Evolutionary conservation across 2,113 vertebrate genomes (phyloP).

Genomic region (Myiagra hebetior): DNA sequence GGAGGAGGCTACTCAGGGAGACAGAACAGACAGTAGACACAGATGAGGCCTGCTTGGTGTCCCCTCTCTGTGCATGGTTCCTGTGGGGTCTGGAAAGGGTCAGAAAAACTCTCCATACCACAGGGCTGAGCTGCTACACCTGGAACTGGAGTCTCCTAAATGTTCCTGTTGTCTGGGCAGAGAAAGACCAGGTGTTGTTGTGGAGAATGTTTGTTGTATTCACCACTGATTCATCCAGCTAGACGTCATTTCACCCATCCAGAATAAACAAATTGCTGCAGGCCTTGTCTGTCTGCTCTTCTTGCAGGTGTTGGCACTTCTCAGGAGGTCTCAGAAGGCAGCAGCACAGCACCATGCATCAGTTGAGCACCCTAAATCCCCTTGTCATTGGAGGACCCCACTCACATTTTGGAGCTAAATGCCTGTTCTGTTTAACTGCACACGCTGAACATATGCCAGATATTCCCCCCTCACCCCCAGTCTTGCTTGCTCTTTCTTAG

Average conservation of each 20-base stretch:
- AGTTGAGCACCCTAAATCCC: background rate
- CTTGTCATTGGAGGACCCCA: background rate
- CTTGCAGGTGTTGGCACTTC: background rate
- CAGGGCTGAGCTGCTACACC: background rate
- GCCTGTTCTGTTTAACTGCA: background rate
- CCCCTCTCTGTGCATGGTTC: background rate
- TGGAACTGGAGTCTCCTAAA: background rate
- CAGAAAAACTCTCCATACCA: background rate
- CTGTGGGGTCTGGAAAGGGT: background rate
- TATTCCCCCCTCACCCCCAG: fast-evolving
- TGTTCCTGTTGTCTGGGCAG: background rate
- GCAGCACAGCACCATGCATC: background rate
- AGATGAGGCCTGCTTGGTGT: background rate
- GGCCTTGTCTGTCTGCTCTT: background rate
- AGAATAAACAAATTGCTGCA: background rate
- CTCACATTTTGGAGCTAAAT: background rate
- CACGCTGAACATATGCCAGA: background rate
- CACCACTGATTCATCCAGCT: background rate
- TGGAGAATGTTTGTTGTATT: background rate
- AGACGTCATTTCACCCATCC: background rate
- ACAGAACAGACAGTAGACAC: background rate
- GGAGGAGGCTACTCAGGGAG: background rate
- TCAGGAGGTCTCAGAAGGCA: fast-evolving
- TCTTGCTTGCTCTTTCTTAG: background rate
- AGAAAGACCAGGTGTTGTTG: background rate